These are phyloP conservation scores for Hemibagrus guttatus DNA, from an alignment of 2,797 vertebrate species.

Conservation along the genomic window DNA sequence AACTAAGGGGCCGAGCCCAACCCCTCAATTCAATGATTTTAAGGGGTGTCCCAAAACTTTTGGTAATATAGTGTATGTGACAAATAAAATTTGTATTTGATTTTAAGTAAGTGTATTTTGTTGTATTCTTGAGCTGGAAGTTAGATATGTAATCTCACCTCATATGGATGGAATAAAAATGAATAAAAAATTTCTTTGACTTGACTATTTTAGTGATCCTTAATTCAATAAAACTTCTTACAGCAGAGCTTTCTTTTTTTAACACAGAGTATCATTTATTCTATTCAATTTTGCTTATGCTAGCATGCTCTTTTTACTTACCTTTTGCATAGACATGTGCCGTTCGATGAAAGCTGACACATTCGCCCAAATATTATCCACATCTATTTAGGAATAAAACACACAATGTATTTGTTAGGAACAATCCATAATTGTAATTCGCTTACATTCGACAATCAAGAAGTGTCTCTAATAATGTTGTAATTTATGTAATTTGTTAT, in stretches of 20 bases:
- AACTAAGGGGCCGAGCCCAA: no score
- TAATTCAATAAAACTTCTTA: neutral
- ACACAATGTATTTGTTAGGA: neutral
- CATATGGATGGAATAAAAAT: neutral
- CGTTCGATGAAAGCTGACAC: constrained; percentile 73
- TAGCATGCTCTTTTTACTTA: constrained; percentile 45
- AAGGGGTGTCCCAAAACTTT: no score
- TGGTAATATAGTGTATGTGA: no score
- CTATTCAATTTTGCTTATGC: neutral
- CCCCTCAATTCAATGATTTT: no score
- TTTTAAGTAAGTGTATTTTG: no score
- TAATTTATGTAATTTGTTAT: neutral
- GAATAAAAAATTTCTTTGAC: neutral
- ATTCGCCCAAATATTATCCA: constrained; percentile 74
- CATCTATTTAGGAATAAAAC: constrained; percentile 66
- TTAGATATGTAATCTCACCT: no score
- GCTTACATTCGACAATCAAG: neutral
- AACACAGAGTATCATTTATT: neutral
- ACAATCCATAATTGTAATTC: no score
- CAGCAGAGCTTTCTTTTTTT: neutral
- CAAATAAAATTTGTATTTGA: no score
- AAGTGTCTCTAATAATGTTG: neutral
- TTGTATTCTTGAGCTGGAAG: no score
- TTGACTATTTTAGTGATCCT: neutral
- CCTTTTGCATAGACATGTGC: constrained; percentile 75